Conservation (phyloP, 2,797 vertebrate species). For the Discoglossus pictus region DNA sequence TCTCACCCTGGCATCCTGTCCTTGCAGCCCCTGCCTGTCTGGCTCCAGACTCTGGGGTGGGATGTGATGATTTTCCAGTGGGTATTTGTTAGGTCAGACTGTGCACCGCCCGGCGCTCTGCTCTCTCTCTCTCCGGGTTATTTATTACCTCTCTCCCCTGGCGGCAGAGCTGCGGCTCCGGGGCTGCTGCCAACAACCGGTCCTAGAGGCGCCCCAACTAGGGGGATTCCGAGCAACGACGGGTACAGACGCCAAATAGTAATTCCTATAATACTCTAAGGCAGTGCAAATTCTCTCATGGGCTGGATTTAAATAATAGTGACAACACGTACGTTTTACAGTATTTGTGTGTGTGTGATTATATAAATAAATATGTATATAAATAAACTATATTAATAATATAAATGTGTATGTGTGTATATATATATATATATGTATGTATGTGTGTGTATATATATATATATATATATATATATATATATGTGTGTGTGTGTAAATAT, state of each 20-base stretch:
- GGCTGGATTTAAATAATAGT: no score
- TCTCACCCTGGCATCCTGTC: constrained; percentile 31
- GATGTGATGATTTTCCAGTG: constrained; percentile 90
- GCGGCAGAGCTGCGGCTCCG: constrained; percentile 89
- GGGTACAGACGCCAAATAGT: not conserved
- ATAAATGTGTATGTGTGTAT: no score
- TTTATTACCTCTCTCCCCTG: constrained; percentile 95
- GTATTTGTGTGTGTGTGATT: no score
- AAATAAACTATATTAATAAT: no score
- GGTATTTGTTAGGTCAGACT: constrained; percentile 96
- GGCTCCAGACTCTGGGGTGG: constrained; percentile 79
- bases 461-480: no score
- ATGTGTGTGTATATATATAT: no score
- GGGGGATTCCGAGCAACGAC: constrained; percentile 76
- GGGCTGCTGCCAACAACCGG: constrained; percentile 86
- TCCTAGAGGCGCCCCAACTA: constrained; percentile 69
- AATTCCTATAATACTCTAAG: no score
- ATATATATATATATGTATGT: no score
- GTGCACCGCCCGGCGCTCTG: constrained; percentile 88
- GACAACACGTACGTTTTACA: no score
- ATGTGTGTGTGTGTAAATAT: no score
- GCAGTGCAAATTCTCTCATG: no score
- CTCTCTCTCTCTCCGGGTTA: constrained; percentile 91
- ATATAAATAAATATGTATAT: no score
- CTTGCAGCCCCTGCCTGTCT: constrained; percentile 47